Conservation (phyloP, 2,113 vertebrate species). For the Axis porcinus region DNA sequence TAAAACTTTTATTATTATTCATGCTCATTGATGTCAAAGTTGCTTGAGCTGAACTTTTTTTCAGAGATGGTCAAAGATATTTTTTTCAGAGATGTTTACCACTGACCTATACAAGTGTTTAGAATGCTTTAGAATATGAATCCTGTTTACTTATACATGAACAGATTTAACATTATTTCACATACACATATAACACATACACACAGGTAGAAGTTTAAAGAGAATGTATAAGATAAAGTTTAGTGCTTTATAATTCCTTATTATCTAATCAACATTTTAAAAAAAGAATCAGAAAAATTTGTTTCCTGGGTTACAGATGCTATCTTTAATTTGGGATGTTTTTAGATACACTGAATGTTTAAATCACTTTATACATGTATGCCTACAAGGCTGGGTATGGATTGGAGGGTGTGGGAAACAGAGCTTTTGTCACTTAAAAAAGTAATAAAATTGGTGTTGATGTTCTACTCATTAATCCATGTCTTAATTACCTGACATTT, state of each 20-base stretch:
- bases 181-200: not conserved
- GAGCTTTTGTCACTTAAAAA: not conserved
- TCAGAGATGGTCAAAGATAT: not conserved
- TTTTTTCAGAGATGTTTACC: not conserved
- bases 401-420: not conserved
- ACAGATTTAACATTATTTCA: not conserved
- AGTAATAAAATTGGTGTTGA: not conserved
- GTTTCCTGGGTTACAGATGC: not conserved
- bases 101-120: not conserved
- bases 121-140: not conserved
- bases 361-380: not conserved
- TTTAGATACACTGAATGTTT: not conserved
- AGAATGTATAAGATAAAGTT: not conserved
- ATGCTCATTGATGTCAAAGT: not conserved
- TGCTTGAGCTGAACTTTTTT: not conserved
- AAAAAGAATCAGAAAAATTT: not conserved
- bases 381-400: not conserved
- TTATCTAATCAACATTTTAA: not conserved
- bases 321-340: not conserved
- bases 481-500: not conserved
- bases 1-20: not conserved
- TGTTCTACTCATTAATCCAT: not conserved
- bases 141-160: not conserved
- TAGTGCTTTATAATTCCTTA: not conserved
- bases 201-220: not conserved